Evolutionary conservation across 1,140 invertebrate species (phyloP).

Genomic region (Lordiphosa mommai): DNA sequence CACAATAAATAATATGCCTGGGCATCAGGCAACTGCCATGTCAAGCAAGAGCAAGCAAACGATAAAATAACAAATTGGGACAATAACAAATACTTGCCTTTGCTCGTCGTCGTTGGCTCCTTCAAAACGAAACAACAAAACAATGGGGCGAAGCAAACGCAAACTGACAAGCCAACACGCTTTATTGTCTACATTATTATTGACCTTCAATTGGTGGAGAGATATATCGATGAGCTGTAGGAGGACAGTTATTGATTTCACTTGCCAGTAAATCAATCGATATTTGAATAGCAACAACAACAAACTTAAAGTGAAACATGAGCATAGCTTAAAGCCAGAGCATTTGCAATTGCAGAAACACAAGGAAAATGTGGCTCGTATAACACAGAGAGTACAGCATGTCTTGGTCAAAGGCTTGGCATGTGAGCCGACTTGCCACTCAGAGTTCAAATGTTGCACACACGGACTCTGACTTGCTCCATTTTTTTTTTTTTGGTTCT

Average conservation of each 20-base stretch:
- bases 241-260: conserved; percentile 55
- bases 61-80: conserved; percentile 25
- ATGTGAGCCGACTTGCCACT: no score
- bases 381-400: neutral
- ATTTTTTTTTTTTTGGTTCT: neutral
- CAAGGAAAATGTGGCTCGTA: neutral
- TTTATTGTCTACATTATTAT: conserved; percentile 56
- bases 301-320: conserved; percentile 28
- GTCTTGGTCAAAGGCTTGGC: neutral
- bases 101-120: no score
- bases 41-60: conserved; percentile 22
- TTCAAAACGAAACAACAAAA: no score
- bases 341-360: neutral
- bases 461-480: conserved; percentile 21
- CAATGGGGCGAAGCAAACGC: conserved; percentile 16
- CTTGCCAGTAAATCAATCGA: conserved; percentile 41
- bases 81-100: conserved; percentile 35
- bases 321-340: conserved; percentile 7
- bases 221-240: conserved; percentile 11
- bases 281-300: conserved; percentile 23
- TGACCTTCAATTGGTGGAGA: conserved; percentile 51
- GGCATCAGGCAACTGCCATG: conserved; percentile 48
- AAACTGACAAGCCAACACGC: conserved; percentile 38
- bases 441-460: conserved; percentile 25
- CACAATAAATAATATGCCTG: conserved; percentile 63